Percentiles rank a stretch among this genome's conserved stretches.
Conservation (phyloP, 2,888 invertebrate species). For the Mythimna albipuncta region DNA sequence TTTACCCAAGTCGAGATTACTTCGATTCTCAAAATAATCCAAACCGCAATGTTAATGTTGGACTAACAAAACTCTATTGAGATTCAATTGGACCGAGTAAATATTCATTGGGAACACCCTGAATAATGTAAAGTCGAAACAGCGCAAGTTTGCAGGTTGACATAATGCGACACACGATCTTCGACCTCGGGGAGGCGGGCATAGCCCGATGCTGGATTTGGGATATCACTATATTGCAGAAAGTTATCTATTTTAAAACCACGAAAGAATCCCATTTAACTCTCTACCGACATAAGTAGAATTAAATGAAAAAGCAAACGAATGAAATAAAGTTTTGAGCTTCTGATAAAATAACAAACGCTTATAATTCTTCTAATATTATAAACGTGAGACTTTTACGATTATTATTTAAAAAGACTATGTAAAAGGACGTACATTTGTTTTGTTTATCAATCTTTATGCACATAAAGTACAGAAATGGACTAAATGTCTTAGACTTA, state of each 20-base stretch:
- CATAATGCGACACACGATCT: slow-evolving; percentile 71
- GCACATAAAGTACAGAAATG: too few relatives aligned
- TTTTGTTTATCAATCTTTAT: not conserved
- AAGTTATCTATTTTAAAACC: slow-evolving; percentile 26
- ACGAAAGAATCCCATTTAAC: not conserved
- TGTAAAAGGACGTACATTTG: not conserved
- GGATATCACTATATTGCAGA: slow-evolving; percentile 23
- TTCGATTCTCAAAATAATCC: slow-evolving; percentile 53
- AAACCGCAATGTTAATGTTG: slow-evolving; percentile 59
- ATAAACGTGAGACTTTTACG: not conserved
- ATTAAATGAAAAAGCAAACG: not conserved
- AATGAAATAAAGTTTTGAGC: not conserved
- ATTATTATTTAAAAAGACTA: not conserved
- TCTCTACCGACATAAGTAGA: not conserved
- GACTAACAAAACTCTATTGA: slow-evolving; percentile 70
- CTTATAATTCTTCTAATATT: not conserved
- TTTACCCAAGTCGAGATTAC: slow-evolving; percentile 45
- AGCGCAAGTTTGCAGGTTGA: slow-evolving; percentile 68
- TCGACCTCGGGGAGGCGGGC: slow-evolving; percentile 46
- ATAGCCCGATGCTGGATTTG: slow-evolving; percentile 17
- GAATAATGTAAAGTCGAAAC: slow-evolving; percentile 76
- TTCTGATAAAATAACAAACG: not conserved
- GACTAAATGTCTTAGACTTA: too few relatives aligned
- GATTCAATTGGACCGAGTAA: slow-evolving; percentile 74
- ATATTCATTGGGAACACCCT: slow-evolving; percentile 75